Conservation (phyloP, 2,888 invertebrate species). For the Myathropa florea region DNA sequence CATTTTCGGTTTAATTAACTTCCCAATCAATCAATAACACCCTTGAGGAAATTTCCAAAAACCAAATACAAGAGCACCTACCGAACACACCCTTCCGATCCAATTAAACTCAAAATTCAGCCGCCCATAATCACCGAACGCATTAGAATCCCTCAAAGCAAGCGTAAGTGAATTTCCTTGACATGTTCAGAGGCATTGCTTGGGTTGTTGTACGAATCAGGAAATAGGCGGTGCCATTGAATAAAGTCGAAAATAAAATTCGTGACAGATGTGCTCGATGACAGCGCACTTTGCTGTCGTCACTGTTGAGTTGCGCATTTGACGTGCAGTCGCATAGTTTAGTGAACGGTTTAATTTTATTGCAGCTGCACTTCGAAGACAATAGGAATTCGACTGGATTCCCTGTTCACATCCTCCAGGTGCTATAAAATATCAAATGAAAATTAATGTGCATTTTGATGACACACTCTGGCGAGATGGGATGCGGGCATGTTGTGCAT, state of each 20-base stretch:
- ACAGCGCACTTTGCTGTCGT: background rate
- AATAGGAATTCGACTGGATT: conserved; percentile 7
- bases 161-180: background rate
- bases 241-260: background rate
- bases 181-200: background rate
- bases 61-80: background rate
- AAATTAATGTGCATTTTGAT: conserved; percentile 26
- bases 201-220: conserved; percentile 2
- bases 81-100: background rate
- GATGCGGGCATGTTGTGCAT: conserved; percentile 3
- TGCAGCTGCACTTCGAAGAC: background rate
- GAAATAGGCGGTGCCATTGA: conserved; percentile 7
- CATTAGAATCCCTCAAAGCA: background rate
- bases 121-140: background rate
- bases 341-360: background rate
- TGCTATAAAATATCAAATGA: conserved; percentile 10
- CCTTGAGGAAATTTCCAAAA: background rate
- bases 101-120: background rate
- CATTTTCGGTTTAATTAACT: background rate
- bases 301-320: background rate
- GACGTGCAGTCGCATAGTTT: background rate
- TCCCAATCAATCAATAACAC: background rate
- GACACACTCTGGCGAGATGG: background rate
- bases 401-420: background rate
- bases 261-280: conserved; percentile 11